Percentiles rank a stretch among this genome's conserved stretches.
Evolutionary conservation across 2,888 invertebrate genomes (phyloP).

Genomic region (Marasmarcha lunaedactyla): DNA sequence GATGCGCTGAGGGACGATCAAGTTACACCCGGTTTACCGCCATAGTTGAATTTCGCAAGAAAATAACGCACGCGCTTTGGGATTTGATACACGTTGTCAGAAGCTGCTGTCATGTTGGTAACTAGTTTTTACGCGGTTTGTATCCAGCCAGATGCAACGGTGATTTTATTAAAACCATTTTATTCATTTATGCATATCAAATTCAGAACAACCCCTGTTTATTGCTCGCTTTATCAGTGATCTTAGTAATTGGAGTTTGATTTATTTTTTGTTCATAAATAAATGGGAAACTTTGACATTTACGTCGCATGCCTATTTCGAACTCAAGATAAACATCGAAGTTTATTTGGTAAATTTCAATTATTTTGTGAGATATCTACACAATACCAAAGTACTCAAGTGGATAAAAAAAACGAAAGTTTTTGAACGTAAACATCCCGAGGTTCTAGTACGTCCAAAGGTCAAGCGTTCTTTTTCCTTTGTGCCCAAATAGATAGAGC

Average conservation of each 20-base stretch:
- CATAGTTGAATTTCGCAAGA: slow-evolving; percentile 58
- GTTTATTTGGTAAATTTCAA: too few species aligned
- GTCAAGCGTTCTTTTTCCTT: slow-evolving; percentile 53
- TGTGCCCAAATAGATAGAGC: slow-evolving; percentile 55
- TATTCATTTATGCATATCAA: slow-evolving; percentile 8
- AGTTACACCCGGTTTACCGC: slow-evolving; percentile 56
- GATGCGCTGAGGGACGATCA: slow-evolving; percentile 44
- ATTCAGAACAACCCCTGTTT: background rate
- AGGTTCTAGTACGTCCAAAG: slow-evolving; percentile 31
- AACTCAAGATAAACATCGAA: too few species aligned
- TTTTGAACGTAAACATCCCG: slow-evolving; percentile 20
- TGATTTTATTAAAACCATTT: slow-evolving; percentile 25
- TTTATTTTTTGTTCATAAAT: too few species aligned
- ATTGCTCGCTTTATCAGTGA: too few species aligned
- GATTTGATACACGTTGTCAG: slow-evolving; percentile 58
- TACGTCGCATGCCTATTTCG: too few species aligned
- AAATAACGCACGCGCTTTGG: slow-evolving; percentile 42
- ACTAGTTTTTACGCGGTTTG: slow-evolving; percentile 31
- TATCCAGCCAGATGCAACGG: slow-evolving; percentile 11
- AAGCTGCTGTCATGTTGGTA: slow-evolving; percentile 32
- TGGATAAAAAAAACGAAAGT: background rate
- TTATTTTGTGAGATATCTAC: too few species aligned
- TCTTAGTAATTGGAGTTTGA: too few species aligned
- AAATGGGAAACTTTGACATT: too few species aligned
- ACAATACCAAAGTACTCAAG: too few species aligned